Evolutionary conservation across 2,797 vertebrate species (phyloP), one percentile per base, ranked within the genome.

Genomic region (Macropodus opercularis): DNA sequence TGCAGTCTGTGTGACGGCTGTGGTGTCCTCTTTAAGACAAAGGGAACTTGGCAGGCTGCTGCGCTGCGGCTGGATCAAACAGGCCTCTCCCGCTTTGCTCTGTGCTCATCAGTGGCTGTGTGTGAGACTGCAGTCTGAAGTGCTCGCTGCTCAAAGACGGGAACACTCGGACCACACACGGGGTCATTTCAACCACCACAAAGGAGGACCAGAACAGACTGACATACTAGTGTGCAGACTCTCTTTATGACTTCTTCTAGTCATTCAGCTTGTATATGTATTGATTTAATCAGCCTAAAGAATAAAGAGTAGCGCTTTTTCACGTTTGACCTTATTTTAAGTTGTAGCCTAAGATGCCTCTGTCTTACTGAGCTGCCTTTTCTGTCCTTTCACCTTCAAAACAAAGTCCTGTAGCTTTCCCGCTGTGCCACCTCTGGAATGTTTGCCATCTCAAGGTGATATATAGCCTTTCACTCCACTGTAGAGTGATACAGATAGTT

Each of bases 41-140:
- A 92, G 82, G 69, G 77, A 75, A 87, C 88, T 92, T 92, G 92
- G 90, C 91, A 89, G 77, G 84, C 85, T 73, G 64, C 77, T 72
- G 73, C 13, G 79, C 63, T 80, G 85, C 79, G 81, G 87, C 77
- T 70, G 72, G 84, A 89, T 91, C 89, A 92, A 91, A 92, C 87
- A 53, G 72, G 58, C 70, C 85, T 80, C 83, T 85, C 82, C 68
- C 69, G 78, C 81, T 83, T 63, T 79, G 69, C 76, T 81, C 72
- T 31, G 72, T 18, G 63, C 78, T 88, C 82, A 66, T 85, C 76
- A 61, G 65, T 62, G 63, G 61, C 72, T 79, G 80, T 82, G 80
- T 79, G 75, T 67, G 80, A 69, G 82, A 79, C 77, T 76, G 76
- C 80, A 78, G 79, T 70, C 79, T 85, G 79, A 85, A 85, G 88